Evolutionary conservation across 2,888 invertebrate species (phyloP).

Genomic region (Caenorhabditis drosophilae): DNA sequence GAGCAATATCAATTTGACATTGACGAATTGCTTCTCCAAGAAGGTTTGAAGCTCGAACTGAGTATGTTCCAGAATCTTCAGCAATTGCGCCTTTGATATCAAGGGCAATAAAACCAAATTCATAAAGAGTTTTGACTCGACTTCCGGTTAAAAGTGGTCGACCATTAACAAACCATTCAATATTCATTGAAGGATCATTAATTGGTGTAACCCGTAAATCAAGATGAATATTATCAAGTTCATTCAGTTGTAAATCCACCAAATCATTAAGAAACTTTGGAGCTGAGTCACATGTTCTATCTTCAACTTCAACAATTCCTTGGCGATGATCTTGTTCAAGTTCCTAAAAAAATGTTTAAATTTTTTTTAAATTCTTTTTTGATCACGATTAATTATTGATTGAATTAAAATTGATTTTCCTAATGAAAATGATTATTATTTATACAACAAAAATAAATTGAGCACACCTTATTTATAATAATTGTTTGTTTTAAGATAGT

Average conservation of each 20-base stretch:
- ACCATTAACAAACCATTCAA: constrained; percentile 97
- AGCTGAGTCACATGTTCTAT: constrained; percentile 62
- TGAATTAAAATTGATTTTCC: too few relatives aligned
- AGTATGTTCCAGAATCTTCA: constrained; percentile 89
- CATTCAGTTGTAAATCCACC: constrained; percentile 58
- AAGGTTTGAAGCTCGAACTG: constrained; percentile 74
- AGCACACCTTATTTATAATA: too few relatives aligned
- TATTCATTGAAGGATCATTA: constrained; percentile 96
- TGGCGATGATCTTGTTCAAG: constrained; percentile 74
- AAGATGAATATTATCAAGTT: constrained; percentile 63
- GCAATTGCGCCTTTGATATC: constrained; percentile 77
- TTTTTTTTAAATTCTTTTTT: neutral
- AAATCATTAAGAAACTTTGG: constrained; percentile 66
- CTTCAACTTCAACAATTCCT: constrained; percentile 50
- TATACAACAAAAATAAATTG: too few relatives aligned
- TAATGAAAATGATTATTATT: too few relatives aligned
- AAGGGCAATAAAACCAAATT: constrained; percentile 83
- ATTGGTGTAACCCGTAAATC: constrained; percentile 78
- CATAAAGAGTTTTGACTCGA: constrained; percentile 70
- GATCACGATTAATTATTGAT: too few relatives aligned
- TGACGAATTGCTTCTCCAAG: constrained; percentile 61
- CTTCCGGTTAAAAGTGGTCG: constrained; percentile 79
- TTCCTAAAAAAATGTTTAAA: constrained; percentile 75
- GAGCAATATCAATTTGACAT: constrained; percentile 55
- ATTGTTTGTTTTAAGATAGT: too few relatives aligned